Evolutionary conservation across 2,888 invertebrate genomes (phyloP), one percentile per base, ranked within the genome.

Genomic region (Trachelus tabidus): DNA sequence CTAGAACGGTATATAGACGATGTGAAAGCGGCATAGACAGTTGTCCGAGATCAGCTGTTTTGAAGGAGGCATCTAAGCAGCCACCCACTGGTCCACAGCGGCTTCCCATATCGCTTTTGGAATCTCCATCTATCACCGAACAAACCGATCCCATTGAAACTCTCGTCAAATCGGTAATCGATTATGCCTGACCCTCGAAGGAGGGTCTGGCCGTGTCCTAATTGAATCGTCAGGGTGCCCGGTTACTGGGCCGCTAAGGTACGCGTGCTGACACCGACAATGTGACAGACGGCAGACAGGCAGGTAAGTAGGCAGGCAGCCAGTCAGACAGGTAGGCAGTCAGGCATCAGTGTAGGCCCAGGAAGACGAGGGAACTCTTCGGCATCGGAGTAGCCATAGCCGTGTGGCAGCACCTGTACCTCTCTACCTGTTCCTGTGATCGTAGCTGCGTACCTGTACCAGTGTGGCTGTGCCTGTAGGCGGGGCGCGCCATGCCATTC

Each of bases 401-500:
- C 75, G 56, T 23, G 56, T 56, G 56, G 56, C 56, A 23, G 78
- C 77, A 79, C 79, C 73, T 68, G 79, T 82, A 80, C 81, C 81
- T 82, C 71, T 71, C 71, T 71, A 71, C 71, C 71, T 74, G 34
- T 35, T 34, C 31, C 71, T 31, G 71, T 12, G 71, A 31, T 71
- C 71, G 71, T 33, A 33, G 31, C 71, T 33, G 71, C 33, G 71
- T 74, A 74, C 74, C 74, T 74, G 74, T 23, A 11, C 35, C 74
- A 56, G 56, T 35, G 82, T 77, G 78, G 78, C 80, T 79, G 79
- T 82, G 79, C 79, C 83, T 84, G 89, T 90, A 89, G 90, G 90
- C 90, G 89, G 89, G 87, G 88, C 90, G 85, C 88, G 85, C 85
- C 85, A 85, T 89, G 89, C 90, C 90, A 90, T 89, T 91, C 91